phyloP scores from a whole-genome alignment of 2,113 vertebrate species.

The Phycodurus eques region DNA sequence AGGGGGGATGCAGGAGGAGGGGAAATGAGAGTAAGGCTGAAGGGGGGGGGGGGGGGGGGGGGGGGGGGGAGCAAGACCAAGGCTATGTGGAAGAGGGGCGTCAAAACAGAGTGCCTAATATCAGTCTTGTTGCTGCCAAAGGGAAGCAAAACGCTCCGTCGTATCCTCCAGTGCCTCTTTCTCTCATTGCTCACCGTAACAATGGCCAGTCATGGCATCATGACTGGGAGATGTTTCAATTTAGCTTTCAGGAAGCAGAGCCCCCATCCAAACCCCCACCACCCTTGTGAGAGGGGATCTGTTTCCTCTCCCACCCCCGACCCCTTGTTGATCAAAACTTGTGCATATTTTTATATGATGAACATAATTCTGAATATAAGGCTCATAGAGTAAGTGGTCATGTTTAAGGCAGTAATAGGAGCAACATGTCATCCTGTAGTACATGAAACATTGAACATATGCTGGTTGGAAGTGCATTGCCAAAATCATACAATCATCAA shows the following conservation, averaged over 20 bases:
- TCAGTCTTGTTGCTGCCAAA: slow-evolving; percentile 66
- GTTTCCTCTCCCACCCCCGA: neutral
- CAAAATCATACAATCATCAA: neutral
- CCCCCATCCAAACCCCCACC: neutral
- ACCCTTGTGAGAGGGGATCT: neutral
- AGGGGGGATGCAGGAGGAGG: slow-evolving; percentile 68
- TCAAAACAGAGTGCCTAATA: slow-evolving; percentile 71
- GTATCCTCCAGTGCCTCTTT: slow-evolving; percentile 47
- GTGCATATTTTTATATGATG: neutral
- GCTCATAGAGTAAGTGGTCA: neutral
- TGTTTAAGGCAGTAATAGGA: neutral
- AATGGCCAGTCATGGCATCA: slow-evolving; percentile 61
- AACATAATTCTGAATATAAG: neutral
- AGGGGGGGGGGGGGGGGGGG: slow-evolving; percentile 22
- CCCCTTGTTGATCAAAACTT: neutral
- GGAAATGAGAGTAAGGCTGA: slow-evolving; percentile 11
- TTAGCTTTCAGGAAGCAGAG: slow-evolving; percentile 49
- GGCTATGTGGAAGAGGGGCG: slow-evolving; percentile 49
- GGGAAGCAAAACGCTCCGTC: slow-evolving; percentile 50
- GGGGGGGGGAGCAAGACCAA: slow-evolving; percentile 16
- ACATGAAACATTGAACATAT: neutral
- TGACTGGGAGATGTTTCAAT: slow-evolving; percentile 71
- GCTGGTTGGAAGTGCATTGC: neutral
- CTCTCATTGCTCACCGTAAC: slow-evolving; percentile 47
- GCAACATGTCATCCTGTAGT: neutral